These are phyloP conservation scores for Procambarus virginalis DNA, from an alignment of 1,140 invertebrate genomes.

Conservation along the genomic window DNA sequence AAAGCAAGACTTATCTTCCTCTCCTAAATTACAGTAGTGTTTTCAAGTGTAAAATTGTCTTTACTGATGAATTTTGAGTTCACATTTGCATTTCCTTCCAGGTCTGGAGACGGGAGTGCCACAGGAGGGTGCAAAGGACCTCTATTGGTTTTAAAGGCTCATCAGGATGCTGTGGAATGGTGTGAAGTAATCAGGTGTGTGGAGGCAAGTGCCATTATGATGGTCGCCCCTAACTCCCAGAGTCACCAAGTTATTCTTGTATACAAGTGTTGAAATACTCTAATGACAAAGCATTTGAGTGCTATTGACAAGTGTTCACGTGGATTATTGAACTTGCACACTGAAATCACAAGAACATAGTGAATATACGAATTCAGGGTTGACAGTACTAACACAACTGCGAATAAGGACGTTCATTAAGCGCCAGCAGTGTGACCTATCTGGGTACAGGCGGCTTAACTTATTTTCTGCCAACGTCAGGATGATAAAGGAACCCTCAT, in stretches of 20 bases:
- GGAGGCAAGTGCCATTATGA: no score
- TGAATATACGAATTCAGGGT: no score
- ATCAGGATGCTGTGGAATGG: background rate
- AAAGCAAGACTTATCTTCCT: no score
- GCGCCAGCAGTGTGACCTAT: background rate
- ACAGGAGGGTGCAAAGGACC: conserved; percentile 49
- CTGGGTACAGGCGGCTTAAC: background rate
- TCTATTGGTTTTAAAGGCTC: conserved; percentile 40
- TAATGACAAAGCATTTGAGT: background rate
- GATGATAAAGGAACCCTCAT: background rate
- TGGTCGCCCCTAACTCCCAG: no score
- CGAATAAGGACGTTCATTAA: background rate
- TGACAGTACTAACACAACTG: background rate
- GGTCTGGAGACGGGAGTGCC: conserved; percentile 49
- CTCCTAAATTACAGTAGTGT: no score
- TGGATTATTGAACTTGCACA: background rate
- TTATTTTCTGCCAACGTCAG: background rate
- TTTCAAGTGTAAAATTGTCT: no score
- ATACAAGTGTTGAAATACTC: background rate
- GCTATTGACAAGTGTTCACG: background rate
- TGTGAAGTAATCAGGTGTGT: background rate
- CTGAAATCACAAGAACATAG: no score
- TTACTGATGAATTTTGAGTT: background rate
- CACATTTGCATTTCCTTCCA: background rate
- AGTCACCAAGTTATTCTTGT: background rate